Percentiles rank a stretch among this genome's conserved stretches.
Evolutionary conservation across 2,888 invertebrate genomes (phyloP).

Genomic region (Argyresthia albistria): DNA sequence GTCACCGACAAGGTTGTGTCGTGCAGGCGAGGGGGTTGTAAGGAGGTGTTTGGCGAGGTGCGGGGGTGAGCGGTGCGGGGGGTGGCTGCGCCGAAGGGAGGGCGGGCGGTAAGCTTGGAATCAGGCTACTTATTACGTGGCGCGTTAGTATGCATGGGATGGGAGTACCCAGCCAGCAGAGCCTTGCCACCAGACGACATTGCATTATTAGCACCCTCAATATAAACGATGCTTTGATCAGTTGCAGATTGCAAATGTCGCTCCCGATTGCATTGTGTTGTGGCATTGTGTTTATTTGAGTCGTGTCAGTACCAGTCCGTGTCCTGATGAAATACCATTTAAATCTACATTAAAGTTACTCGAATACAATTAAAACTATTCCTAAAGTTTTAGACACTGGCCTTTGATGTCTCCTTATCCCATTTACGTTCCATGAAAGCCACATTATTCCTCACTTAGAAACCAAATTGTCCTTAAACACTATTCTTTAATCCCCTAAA

Average conservation of each 20-base stretch:
- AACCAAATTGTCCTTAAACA: conserved; percentile 34
- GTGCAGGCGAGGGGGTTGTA: not conserved
- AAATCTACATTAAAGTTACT: too few relatives aligned
- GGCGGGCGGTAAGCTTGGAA: conserved; percentile 32
- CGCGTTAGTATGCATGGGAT: conserved; percentile 70
- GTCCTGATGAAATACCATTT: too few relatives aligned
- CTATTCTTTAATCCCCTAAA: conserved; percentile 19
- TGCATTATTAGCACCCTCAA: conserved; percentile 38
- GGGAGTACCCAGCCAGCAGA: conserved; percentile 37
- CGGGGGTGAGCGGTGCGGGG: not conserved
- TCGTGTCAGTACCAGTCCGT: too few relatives aligned
- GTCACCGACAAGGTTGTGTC: too few relatives aligned
- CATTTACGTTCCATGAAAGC: not conserved
- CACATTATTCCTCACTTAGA: conserved; percentile 22
- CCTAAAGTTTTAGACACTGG: too few relatives aligned
- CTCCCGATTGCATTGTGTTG: not conserved
- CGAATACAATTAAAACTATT: too few relatives aligned
- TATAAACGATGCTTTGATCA: conserved; percentile 46
- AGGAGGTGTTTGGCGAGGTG: not conserved
- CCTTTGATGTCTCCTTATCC: not conserved
- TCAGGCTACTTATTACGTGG: conserved; percentile 56
- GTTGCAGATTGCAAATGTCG: conserved; percentile 2
- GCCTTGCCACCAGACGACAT: conserved; percentile 22
- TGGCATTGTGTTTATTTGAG: not conserved
- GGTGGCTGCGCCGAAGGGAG: not conserved